Evolutionary conservation across 2,113 vertebrate genomes (phyloP), one percentile per base, ranked within the genome.

Genomic region (Platycercus adscitus): DNA sequence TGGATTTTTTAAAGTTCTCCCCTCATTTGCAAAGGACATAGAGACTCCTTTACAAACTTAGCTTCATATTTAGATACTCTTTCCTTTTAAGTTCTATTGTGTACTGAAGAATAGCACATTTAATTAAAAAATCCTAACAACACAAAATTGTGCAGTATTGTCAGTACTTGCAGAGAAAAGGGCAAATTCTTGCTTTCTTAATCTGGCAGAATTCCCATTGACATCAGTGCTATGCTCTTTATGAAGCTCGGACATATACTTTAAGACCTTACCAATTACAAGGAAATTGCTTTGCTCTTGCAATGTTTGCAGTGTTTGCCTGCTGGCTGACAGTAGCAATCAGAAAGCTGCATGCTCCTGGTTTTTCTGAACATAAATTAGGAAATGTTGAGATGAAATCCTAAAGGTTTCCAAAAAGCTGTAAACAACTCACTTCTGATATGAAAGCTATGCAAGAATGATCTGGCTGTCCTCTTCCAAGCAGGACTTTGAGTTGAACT

Each of bases 81-180:
- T 43, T 96, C 46, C 52, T 85, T 94, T 64, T 65, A 68, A 68
- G 20, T 52, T 88, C 64, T 69, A 43, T 66, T 70, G 37, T 76
- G 68, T 46, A 49, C 60, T 35, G 26, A 93, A 86, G 35, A 95
- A 83, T 49, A 88, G 25, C 39, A 72, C 15, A 66, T 80, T 88
- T 91, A 77, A 96, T 95, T 87, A 80, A 93, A 95, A 93, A 90
- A 63, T 93, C 55, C 29, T 60, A 92, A 73, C 23, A 58, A 26
- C 28, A 60, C 46, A 56, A 83, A 87, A 85, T 80, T 87, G 43
- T 47, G 49, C 82, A 56, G 47, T 39, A 46, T 31, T 94, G 76
- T 94, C 73, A 89, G 64, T 60, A 85, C 50, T 41, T 75, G 76
- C 50, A 87, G 39, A 83, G 71, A 82, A 86, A 93, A 81, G 49